Evolutionary conservation across 35 echinoderm and acorn worm genomes (phyloP).

Genomic region (Heliocidaris tuberculata): DNA sequence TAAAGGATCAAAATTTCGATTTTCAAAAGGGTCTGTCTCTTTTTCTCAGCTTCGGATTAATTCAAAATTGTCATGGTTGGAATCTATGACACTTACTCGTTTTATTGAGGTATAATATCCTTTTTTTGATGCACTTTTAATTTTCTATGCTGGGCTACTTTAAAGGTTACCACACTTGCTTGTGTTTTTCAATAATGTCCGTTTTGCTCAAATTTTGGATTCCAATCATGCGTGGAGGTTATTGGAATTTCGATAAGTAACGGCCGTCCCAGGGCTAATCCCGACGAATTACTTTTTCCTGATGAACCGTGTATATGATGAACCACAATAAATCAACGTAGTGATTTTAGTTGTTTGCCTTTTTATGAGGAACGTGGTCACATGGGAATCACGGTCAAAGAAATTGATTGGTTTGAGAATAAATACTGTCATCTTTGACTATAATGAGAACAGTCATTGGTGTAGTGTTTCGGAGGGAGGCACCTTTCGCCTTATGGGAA

Average conservation of each 20-base stretch:
- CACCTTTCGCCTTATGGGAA: no score
- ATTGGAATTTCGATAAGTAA: background rate
- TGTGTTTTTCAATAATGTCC: background rate
- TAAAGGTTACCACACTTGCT: no score
- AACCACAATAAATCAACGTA: background rate
- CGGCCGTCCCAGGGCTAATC: background rate
- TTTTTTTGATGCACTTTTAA: no score
- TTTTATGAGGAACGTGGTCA: background rate
- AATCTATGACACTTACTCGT: no score
- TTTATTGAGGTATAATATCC: no score
- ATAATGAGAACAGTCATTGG: background rate
- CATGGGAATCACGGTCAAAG: background rate
- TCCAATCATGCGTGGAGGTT: background rate
- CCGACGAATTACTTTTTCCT: background rate
- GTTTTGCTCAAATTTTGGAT: background rate
- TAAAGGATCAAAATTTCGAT: no score
- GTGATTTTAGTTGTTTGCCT: background rate
- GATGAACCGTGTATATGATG: background rate
- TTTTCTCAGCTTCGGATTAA: no score
- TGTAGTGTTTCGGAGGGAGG: background rate
- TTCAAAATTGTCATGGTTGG: no score
- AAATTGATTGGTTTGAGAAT: background rate
- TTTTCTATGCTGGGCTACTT: no score
- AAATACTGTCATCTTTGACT: background rate
- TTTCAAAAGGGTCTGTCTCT: no score